These are phyloP conservation scores for Pycnonotus jocosus DNA, from an alignment of 2,113 vertebrate genomes.

Conservation along the genomic window DNA sequence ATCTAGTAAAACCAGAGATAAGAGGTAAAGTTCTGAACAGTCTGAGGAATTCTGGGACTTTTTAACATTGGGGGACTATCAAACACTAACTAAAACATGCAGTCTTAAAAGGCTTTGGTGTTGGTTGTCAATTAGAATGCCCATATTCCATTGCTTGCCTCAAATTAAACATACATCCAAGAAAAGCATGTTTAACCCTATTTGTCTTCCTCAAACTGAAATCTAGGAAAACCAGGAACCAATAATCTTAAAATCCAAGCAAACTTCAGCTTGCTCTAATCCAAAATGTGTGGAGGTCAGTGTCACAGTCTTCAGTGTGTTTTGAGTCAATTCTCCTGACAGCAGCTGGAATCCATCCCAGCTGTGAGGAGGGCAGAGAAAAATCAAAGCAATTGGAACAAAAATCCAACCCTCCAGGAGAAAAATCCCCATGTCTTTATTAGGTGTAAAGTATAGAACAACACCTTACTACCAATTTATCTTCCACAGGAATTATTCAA, in stretches of 20 bases:
- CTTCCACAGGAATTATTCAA: neutral
- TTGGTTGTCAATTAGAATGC: neutral
- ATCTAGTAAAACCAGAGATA: neutral
- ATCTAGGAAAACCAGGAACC: neutral
- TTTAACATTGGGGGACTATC: neutral
- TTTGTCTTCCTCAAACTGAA: neutral
- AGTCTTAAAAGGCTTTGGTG: neutral
- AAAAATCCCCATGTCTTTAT: neutral
- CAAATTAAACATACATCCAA: neutral
- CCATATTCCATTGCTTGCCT: neutral
- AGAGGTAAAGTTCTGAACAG: neutral
- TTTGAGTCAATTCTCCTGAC: neutral
- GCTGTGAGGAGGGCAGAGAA: neutral
- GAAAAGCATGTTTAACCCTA: neutral
- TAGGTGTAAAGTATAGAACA: neutral
- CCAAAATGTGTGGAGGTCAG: neutral
- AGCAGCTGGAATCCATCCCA: neutral
- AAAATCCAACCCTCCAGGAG: neutral
- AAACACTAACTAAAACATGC: neutral
- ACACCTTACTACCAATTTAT: neutral
- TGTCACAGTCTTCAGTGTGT: neutral
- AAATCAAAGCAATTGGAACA: neutral
- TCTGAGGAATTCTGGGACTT: neutral
- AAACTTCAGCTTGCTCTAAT: neutral
- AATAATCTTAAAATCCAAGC: neutral